phyloP scores from a whole-genome alignment of 2,888 invertebrate species.

The Machimus rusticus region DNA sequence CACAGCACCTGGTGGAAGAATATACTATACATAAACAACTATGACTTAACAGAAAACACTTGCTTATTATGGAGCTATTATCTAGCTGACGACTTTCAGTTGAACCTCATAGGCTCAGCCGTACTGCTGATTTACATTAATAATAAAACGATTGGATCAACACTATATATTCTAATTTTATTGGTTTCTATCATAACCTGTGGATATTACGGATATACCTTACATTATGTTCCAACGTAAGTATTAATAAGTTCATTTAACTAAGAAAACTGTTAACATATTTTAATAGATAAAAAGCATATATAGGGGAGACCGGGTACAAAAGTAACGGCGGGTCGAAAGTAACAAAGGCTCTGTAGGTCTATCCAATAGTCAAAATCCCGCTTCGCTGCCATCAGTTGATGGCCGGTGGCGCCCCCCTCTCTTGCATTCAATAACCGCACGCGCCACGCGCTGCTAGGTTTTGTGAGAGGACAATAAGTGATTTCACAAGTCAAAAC shows the following conservation, averaged over 20 bases:
- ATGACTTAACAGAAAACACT: slow-evolving; percentile 68
- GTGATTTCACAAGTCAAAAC: too few relatives aligned
- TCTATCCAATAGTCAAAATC: too few relatives aligned
- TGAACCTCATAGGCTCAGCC: slow-evolving; percentile 15
- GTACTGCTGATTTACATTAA: neutral
- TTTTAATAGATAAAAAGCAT: too few relatives aligned
- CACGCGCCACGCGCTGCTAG: too few relatives aligned
- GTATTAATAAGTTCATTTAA: slow-evolving; percentile 47
- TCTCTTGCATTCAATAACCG: too few relatives aligned
- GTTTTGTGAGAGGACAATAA: too few relatives aligned
- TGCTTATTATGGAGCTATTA: slow-evolving; percentile 52
- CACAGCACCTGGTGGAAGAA: slow-evolving; percentile 74
- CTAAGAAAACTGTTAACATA: too few relatives aligned
- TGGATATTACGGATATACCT: slow-evolving; percentile 60
- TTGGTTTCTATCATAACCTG: slow-evolving; percentile 65
- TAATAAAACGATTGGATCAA: slow-evolving; percentile 56
- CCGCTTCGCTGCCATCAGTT: too few relatives aligned
- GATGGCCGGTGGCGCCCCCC: too few relatives aligned
- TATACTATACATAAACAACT: slow-evolving; percentile 77
- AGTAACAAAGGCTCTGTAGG: too few relatives aligned
- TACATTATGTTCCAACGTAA: slow-evolving; percentile 63
- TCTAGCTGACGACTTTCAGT: slow-evolving; percentile 25
- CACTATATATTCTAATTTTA: slow-evolving; percentile 54
- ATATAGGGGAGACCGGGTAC: too few relatives aligned
- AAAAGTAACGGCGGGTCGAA: too few relatives aligned